Percentiles rank a stretch among this genome's conserved stretches.
These are phyloP conservation scores for Habroteleia sp. DNA, from an alignment of 2,888 invertebrate genomes.

Conservation along the genomic window DNA sequence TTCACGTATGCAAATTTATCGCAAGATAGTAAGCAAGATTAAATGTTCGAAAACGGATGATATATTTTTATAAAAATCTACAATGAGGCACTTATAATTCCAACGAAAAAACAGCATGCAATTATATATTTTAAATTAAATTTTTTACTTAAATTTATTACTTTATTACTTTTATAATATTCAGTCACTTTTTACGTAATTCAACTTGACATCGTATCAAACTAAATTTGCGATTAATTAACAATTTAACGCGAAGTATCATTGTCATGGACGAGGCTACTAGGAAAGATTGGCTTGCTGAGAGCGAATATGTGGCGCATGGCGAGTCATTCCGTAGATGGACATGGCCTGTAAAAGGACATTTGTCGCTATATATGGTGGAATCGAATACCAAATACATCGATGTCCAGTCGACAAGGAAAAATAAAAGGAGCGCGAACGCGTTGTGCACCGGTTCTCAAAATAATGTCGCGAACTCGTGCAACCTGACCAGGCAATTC, in stretches of 20 bases:
- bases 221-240: slow-evolving; percentile 29
- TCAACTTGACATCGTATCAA: not conserved
- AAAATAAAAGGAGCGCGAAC: slow-evolving; percentile 74
- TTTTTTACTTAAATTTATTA: not conserved
- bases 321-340: slow-evolving; percentile 74
- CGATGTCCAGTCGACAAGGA: slow-evolving; percentile 71
- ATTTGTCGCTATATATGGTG: slow-evolving; percentile 79
- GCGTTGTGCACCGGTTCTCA: slow-evolving; percentile 67
- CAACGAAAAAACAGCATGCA: too few species aligned
- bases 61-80: slow-evolving; percentile 2
- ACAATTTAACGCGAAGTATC: slow-evolving; percentile 43
- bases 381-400: slow-evolving; percentile 78
- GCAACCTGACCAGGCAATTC: slow-evolving; percentile 33
- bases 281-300: slow-evolving; percentile 71
- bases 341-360: slow-evolving; percentile 77
- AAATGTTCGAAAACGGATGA: slow-evolving; percentile 25
- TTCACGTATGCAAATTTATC: slow-evolving; percentile 37
- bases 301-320: slow-evolving; percentile 58
- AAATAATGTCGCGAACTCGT: slow-evolving; percentile 68
- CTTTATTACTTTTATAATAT: not conserved
- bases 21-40: slow-evolving; percentile 22
- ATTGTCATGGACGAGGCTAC: slow-evolving; percentile 62
- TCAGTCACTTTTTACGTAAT: too few species aligned
- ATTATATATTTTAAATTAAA: not conserved
- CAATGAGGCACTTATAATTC: too few species aligned